Evolutionary conservation across 2,888 invertebrate species (phyloP).

Genomic region (Drosophila paramelanica): DNA sequence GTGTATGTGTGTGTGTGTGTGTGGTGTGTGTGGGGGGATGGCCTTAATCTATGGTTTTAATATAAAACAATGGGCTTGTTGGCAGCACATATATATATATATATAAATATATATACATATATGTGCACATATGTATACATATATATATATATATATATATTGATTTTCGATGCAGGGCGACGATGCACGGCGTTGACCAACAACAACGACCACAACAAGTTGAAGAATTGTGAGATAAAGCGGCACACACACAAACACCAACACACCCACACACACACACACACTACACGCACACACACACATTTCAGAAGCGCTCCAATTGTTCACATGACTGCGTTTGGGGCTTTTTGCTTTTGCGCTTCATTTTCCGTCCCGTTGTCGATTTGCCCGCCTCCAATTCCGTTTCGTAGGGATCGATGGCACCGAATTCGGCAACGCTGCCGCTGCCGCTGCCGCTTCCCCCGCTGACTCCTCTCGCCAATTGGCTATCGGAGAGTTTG

Average conservation of each 20-base stretch:
- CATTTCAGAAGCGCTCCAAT: slow-evolving; percentile 70
- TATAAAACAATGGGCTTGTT: slow-evolving; percentile 71
- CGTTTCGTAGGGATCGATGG: slow-evolving; percentile 64
- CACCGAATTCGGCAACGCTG: slow-evolving; percentile 62
- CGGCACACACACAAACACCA: slow-evolving; percentile 8
- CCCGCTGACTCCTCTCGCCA: slow-evolving; percentile 12
- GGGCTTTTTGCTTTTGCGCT: slow-evolving; percentile 69
- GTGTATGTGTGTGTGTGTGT: slow-evolving; percentile 22
- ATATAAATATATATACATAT: neutral
- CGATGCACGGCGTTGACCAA: slow-evolving; percentile 33
- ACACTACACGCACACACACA: too few relatives aligned
- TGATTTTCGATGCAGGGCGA: slow-evolving; percentile 25
- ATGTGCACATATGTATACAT: neutral
- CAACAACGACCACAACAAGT: slow-evolving; percentile 31
- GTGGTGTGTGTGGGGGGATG: slow-evolving; percentile 1
- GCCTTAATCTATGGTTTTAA: slow-evolving; percentile 71
- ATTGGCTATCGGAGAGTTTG: slow-evolving; percentile 65
- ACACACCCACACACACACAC: slow-evolving; percentile 5
- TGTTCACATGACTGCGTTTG: slow-evolving; percentile 82
- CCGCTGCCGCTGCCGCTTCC: slow-evolving; percentile 39
- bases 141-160: neutral
- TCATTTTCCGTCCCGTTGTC: slow-evolving; percentile 28
- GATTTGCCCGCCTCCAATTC: slow-evolving; percentile 19
- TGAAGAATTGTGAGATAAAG: neutral
- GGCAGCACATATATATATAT: slow-evolving; percentile 3